Percentiles rank a stretch among this genome's conserved stretches.
These are phyloP conservation scores for Leptarthrus brevirostris DNA, from an alignment of 2,888 invertebrate genomes.

Conservation along the genomic window DNA sequence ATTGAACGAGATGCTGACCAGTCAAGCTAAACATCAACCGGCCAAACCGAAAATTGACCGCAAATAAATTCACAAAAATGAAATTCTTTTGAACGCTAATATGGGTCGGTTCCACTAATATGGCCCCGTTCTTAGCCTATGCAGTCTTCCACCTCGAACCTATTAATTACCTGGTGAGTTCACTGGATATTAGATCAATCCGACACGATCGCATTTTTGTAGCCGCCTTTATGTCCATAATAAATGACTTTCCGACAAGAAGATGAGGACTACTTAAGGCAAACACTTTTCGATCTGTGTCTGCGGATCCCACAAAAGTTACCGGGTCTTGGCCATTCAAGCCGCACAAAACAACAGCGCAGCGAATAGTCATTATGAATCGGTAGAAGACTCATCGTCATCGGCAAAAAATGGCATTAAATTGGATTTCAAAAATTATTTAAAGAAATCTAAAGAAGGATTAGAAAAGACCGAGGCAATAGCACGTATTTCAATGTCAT, in stretches of 20 bases:
- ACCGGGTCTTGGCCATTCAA: not conserved
- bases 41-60: not conserved
- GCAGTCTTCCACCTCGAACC: constrained; percentile 15
- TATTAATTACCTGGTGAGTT: constrained; percentile 30
- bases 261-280: constrained; percentile 40
- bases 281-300: constrained; percentile 22
- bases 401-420: constrained; percentile 37
- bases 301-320: constrained; percentile 16
- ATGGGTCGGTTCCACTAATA: not conserved
- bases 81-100: constrained; percentile 26
- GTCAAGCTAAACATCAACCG: not conserved
- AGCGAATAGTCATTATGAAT: constrained; percentile 21
- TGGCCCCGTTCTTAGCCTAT: not conserved
- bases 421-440: constrained; percentile 41
- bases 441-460: constrained; percentile 37
- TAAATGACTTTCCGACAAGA: constrained; percentile 38
- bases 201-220: constrained; percentile 43
- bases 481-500: constrained; percentile 45
- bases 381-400: constrained; percentile 16
- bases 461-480: constrained; percentile 3
- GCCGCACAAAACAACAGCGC: not conserved
- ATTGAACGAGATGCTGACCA: not conserved
- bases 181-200: constrained; percentile 40
- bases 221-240: constrained; percentile 33
- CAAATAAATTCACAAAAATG: constrained; percentile 16